A percentile compares a stretch with the other conserved stretches of the same genome.
These are phyloP conservation scores for Centruroides sculpturatus DNA, from an alignment of 1,140 invertebrate genomes.

Conservation along the genomic window DNA sequence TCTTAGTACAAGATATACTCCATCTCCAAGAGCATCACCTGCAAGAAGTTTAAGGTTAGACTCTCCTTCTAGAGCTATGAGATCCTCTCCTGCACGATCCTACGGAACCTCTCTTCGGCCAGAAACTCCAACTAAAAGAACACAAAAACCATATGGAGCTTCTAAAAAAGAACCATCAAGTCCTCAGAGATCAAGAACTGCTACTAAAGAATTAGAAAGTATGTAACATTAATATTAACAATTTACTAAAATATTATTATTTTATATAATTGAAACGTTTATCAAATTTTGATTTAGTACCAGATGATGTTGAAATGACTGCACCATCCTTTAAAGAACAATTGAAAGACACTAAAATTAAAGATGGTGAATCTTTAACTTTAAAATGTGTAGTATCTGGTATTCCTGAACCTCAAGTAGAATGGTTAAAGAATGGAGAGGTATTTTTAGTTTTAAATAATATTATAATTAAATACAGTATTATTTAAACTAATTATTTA, in stretches of 20 bases:
- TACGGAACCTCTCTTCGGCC: not conserved
- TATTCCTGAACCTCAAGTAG: conserved; percentile 71
- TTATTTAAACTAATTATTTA: too few species aligned
- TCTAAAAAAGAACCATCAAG: conserved; percentile 43
- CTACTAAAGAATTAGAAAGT: conserved; percentile 80
- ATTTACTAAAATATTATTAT: not conserved
- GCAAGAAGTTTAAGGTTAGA: not conserved
- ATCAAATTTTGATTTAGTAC: conserved; percentile 3
- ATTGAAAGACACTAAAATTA: conserved; percentile 55
- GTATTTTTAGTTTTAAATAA: not conserved
- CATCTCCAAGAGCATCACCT: conserved; percentile 19
- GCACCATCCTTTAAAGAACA: conserved; percentile 55
- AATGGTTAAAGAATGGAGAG: conserved; percentile 69
- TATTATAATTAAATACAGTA: not conserved
- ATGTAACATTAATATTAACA: conserved; percentile 29
- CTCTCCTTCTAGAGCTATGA: conserved; percentile 1
- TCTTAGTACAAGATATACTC: conserved; percentile 3
- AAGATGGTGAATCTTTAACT: conserved; percentile 64
- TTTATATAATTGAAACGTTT: not conserved
- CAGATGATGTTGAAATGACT: conserved; percentile 10
- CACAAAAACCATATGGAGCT: conserved; percentile 55
- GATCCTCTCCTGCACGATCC: conserved; percentile 14
- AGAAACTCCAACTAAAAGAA: conserved; percentile 31
- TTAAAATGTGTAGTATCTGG: conserved; percentile 67
- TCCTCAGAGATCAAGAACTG: conserved; percentile 64